A percentile compares a stretch with the other conserved stretches of the same genome.
phyloP scores from a whole-genome alignment of 2,113 vertebrate species.

The Lophotis ruficrista region DNA sequence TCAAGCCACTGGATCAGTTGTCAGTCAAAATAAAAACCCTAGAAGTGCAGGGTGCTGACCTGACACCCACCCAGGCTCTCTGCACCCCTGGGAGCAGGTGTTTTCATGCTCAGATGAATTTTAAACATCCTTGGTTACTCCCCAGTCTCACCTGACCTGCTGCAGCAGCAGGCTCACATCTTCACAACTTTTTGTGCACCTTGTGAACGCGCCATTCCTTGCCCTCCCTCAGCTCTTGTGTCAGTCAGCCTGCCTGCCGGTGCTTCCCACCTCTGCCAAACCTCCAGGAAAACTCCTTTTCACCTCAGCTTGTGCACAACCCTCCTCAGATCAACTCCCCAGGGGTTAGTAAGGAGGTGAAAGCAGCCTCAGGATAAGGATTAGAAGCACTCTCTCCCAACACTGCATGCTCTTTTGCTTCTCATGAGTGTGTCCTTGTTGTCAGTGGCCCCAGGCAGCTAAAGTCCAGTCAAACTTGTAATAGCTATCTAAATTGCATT shows the following conservation, averaged over 20 bases:
- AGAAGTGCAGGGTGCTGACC: background rate
- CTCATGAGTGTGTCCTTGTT: background rate
- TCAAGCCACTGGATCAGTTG: background rate
- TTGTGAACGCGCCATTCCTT: background rate
- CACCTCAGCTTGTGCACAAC: background rate
- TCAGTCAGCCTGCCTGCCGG: background rate
- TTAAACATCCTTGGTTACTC: background rate
- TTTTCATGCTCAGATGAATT: background rate
- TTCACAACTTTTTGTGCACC: background rate
- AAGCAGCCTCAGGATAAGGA: background rate
- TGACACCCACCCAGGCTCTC: background rate
- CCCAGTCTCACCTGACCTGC: background rate
- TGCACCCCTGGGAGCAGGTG: background rate
- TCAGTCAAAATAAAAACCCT: background rate
- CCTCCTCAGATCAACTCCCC: background rate
- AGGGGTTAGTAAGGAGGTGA: background rate
- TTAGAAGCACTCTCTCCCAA: background rate
- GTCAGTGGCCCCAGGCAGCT: background rate
- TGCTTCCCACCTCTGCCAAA: background rate
- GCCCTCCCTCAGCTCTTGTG: background rate
- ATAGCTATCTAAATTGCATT: background rate
- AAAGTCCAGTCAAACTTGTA: background rate
- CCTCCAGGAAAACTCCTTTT: background rate
- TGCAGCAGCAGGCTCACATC: background rate
- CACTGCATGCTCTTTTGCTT: background rate